phyloP scores from a whole-genome alignment of 2,113 vertebrate genomes.

The Pollachius pollachius region DNA sequence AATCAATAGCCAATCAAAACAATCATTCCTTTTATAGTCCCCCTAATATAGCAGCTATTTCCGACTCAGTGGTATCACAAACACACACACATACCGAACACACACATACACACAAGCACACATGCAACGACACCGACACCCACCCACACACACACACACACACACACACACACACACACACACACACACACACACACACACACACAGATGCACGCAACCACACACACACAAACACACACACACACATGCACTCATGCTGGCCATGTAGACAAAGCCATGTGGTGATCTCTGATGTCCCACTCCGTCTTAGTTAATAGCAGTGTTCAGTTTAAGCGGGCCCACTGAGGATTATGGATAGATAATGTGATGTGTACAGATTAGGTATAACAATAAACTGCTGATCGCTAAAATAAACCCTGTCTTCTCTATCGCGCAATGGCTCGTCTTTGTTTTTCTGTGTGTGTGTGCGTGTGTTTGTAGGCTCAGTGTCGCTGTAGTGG shows the following conservation, averaged over 20 bases:
- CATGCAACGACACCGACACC: slow-evolving; percentile 12
- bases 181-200: slow-evolving; percentile 42
- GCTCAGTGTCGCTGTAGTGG: slow-evolving; percentile 57
- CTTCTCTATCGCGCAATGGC: slow-evolving; percentile 30
- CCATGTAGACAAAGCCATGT: neutral
- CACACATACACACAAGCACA: slow-evolving; percentile 16
- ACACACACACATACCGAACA: slow-evolving; percentile 13
- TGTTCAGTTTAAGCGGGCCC: slow-evolving; percentile 56
- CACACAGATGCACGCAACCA: neutral
- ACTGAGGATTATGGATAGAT: slow-evolving; percentile 67
- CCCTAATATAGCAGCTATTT: slow-evolving; percentile 39
- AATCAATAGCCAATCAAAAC: slow-evolving; percentile 76
- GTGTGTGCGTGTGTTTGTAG: slow-evolving; percentile 28
- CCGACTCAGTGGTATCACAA: too few relatives aligned
- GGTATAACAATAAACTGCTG: slow-evolving; percentile 75
- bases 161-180: slow-evolving; percentile 41
- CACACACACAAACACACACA: slow-evolving; percentile 31
- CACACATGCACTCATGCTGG: slow-evolving; percentile 29
- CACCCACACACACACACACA: slow-evolving; percentile 11
- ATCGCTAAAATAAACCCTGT: slow-evolving; percentile 68
- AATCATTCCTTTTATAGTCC: slow-evolving; percentile 69
- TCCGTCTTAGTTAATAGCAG: slow-evolving; percentile 8
- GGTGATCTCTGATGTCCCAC: neutral
- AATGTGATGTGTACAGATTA: slow-evolving; percentile 73
- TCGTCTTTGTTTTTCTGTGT: slow-evolving; percentile 3